These are phyloP conservation scores for Melikaiella ostensackeni DNA, from an alignment of 2,888 invertebrate genomes.

Conservation along the genomic window DNA sequence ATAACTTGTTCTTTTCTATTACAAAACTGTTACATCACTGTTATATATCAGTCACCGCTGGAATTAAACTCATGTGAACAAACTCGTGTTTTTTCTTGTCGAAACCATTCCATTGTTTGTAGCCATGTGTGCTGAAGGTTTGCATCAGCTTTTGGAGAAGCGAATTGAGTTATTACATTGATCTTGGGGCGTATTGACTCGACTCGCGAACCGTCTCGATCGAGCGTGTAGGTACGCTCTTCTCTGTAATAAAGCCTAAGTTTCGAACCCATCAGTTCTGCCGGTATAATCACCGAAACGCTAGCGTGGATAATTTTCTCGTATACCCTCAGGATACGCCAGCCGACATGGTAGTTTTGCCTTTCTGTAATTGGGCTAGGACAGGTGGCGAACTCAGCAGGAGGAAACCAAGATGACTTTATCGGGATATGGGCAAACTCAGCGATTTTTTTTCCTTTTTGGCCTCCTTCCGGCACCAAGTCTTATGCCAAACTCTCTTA, in stretches of 20 bases:
- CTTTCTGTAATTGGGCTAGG: conserved; percentile 39
- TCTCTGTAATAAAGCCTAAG: conserved; percentile 40
- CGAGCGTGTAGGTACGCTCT: conserved; percentile 29
- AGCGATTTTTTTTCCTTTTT: conserved; percentile 32
- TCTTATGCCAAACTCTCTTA: conserved; percentile 21
- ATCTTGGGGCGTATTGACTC: conserved; percentile 38
- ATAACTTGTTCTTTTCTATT: no score
- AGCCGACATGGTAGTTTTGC: conserved; percentile 36
- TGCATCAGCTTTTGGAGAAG: conserved; percentile 30
- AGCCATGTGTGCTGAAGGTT: not conserved
- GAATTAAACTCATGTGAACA: no score
- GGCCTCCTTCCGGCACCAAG: conserved; percentile 22
- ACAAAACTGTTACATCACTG: no score
- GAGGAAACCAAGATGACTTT: conserved; percentile 38
- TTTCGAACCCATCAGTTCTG: conserved; percentile 40
- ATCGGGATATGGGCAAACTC: conserved; percentile 18
- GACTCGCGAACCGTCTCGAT: conserved; percentile 19
- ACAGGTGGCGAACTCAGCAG: conserved; percentile 32
- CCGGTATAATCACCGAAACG: conserved; percentile 39
- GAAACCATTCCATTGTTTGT: not conserved
- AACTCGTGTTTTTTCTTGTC: not conserved
- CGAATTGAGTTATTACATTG: conserved; percentile 39
- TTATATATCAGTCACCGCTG: no score
- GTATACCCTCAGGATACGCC: conserved; percentile 22
- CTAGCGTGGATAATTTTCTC: conserved; percentile 41